Percentiles rank a stretch among this genome's conserved stretches.
These are phyloP conservation scores for Cacoxenus indagator DNA, from an alignment of 2,888 invertebrate genomes.

Conservation along the genomic window DNA sequence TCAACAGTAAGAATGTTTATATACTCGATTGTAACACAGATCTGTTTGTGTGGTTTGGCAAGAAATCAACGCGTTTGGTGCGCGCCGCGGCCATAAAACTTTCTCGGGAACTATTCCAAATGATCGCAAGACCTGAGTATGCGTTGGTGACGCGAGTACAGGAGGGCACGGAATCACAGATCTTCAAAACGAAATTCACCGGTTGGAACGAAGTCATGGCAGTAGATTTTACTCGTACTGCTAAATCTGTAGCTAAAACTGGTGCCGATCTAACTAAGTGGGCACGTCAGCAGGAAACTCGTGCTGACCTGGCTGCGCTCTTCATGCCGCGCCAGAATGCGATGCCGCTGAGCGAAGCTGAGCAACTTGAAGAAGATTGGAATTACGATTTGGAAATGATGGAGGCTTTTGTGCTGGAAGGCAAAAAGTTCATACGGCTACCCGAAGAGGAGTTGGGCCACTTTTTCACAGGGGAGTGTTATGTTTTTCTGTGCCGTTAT, in stretches of 20 bases:
- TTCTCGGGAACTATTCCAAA: conserved; percentile 95
- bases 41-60: conserved; percentile 98
- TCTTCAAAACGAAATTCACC: conserved; percentile 96
- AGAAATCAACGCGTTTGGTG: conserved; percentile 95
- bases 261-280: conserved; percentile 95
- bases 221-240: conserved; percentile 98
- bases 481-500: conserved; percentile 97
- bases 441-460: conserved; percentile 93
- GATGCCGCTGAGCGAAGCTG: conserved; percentile 87
- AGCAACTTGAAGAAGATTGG: conserved; percentile 94
- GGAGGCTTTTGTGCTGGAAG: conserved; percentile 97
- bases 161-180: conserved; percentile 92
- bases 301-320: conserved; percentile 93
- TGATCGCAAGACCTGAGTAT: conserved; percentile 91
- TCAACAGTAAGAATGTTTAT: conserved; percentile 94
- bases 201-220: conserved; percentile 99
- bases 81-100: conserved; percentile 96
- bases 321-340: conserved; percentile 95
- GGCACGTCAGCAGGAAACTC: conserved; percentile 91
- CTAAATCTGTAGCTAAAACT: conserved; percentile 95
- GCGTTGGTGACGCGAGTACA: conserved; percentile 90
- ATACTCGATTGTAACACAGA: conserved; percentile 95
- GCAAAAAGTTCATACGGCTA: conserved; percentile 95
- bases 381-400: conserved; percentile 98
- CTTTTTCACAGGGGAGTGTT: conserved; percentile 96